Evolutionary conservation across 2,113 vertebrate genomes (phyloP), one percentile per base, ranked within the genome.

Genomic region (Pantherophis guttatus): DNA sequence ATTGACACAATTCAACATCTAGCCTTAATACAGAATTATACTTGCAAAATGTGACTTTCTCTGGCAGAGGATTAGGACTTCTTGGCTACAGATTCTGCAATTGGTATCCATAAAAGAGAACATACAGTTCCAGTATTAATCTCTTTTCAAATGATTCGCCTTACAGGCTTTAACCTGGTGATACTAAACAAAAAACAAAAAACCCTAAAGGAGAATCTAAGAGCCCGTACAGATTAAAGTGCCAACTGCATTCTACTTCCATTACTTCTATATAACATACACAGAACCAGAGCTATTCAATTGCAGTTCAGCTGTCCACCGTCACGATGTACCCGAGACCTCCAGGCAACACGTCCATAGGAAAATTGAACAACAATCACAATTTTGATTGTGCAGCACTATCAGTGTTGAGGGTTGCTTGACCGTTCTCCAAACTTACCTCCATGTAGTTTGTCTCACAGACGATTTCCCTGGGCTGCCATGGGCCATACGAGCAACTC

Each of bases 401-500:
- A 33, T n/a, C 44, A 33, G 53, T 21, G 33, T 29, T 58, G 88
- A 53, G 81, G 53, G 19, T 8, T 59, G 3, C 19, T 65, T 9
- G 81, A 9, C 39, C 2, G 8, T 1, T 29, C 26, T 15, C 88
- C 89, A 12, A 87, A 19, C 87, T 95, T 94, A 97, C 97, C 94
- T 97, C 96, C 97, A 97, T 96, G 87, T 96, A 97, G 85, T 96
- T 96, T 17, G 29, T 95, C 94, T 96, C 97, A 94, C 96, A 97
- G 5, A 93, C 0, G 8, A 97, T 50, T 75, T 97, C 96, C 29
- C 97, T 96, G 0, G 65, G 89, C 70, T 70, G 92, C 96, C 94
- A 93, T 0, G 1, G 92, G 6, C 55, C 57, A 1, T 94, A 96
- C 6, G 0, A 75, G 26, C 97, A 97, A 39, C 93, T 95, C 55